Base-by-base conservation (phyloP, 2,888 invertebrate species). In the Sphaerophoria taeniata region DNA sequence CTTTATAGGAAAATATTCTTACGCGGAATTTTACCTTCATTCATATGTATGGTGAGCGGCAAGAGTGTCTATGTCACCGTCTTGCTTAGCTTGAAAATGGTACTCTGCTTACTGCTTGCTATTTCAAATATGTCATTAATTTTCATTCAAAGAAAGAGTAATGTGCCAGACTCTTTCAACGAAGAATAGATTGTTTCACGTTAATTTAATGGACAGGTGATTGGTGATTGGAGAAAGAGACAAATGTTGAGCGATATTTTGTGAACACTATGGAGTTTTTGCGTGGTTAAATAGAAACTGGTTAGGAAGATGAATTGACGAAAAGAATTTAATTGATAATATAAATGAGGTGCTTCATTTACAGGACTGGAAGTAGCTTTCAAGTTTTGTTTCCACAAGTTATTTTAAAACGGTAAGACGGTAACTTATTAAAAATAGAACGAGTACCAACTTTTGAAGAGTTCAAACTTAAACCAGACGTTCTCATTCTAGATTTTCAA, bases 181-280 rank as follows among this genome's bases (percentile, higher is more conserved):
- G 16, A 43, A 51, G 58, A 72, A 78, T 65, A 43, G 6, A 72
- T 58, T 78, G 65, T 65, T 49, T 65, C 16, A 34, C 72, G 72
- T 78, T 78, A 72, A 65, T 78, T 78, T 43, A 78, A 72, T 72
- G 56, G 65, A 78, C 65, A 65, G 67, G 43, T 51, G 49, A 71
- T 78, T 78, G 56, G 56, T 72, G 53, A 53, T 6, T 39, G 39
- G 49, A 78, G 24, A 24, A 24, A 2, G 24, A 24, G 72, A 78
- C 36, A n/a, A 56, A 72, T 78, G 63, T 58, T 51, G 6, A 78
- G 60, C 24, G 51, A 67, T 67, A 67, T 67, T 51, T 67, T 67
- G 51, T 67, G 51, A 39, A 36, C 36, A 51, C 49, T 34, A 51
- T 39, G 51, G 36, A 36, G 49, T 12, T 67, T 5, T 24, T 36